Evolutionary conservation across 2,113 vertebrate species (phyloP).

Genomic region (Sterna hirundo): DNA sequence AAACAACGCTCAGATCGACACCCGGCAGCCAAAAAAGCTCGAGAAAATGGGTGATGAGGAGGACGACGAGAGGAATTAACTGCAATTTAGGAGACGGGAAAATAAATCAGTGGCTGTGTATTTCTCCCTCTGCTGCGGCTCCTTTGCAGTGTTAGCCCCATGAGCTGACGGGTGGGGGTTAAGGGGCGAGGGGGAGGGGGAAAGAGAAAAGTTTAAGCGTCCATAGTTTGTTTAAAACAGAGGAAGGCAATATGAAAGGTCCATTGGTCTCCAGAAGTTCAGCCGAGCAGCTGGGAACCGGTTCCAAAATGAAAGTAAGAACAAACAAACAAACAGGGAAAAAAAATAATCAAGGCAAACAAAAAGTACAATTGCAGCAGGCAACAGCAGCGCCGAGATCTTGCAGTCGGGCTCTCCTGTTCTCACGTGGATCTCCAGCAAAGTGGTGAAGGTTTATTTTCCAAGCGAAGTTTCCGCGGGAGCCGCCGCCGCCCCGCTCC

Average conservation of each 20-base stretch:
- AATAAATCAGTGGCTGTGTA: constrained; percentile 21
- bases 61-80: not conserved
- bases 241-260: constrained; percentile 42
- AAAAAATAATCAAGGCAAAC: constrained; percentile 3
- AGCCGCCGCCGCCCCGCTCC: constrained; percentile 5
- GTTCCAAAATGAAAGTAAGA: constrained; percentile 52
- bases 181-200: constrained; percentile 32
- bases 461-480: constrained; percentile 65
- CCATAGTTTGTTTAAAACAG: constrained; percentile 50
- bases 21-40: not conserved
- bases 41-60: not conserved
- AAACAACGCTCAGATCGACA: constrained; percentile 17
- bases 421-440: constrained; percentile 71
- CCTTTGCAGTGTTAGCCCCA: constrained; percentile 38
- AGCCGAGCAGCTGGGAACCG: constrained; percentile 44
- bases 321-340: constrained; percentile 8
- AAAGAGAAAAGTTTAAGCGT: constrained; percentile 45
- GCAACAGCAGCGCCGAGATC: constrained; percentile 47
- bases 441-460: constrained; percentile 51
- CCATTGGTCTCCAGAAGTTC: constrained; percentile 58
- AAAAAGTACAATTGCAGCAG: constrained; percentile 49
- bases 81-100: not conserved
- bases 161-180: constrained; percentile 21
- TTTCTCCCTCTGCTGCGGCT: constrained; percentile 23
- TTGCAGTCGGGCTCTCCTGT: constrained; percentile 40